Conservation (phyloP, 2,888 invertebrate species). For the Rhagonycha lutea region DNA sequence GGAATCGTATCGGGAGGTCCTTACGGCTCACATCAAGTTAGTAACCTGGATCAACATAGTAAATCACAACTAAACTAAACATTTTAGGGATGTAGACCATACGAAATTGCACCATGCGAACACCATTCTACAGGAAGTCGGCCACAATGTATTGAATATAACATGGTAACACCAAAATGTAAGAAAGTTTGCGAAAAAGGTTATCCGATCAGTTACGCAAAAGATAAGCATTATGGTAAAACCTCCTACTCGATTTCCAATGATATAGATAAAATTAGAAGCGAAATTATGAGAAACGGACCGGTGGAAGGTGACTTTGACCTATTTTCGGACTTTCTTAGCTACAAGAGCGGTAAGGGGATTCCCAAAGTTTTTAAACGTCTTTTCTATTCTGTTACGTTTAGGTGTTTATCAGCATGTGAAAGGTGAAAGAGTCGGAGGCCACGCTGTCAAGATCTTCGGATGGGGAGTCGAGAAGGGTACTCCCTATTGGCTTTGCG, state of each 20-base stretch:
- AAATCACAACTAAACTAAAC: background rate
- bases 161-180: constrained; percentile 80
- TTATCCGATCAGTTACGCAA: constrained; percentile 70
- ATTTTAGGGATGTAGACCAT: constrained; percentile 80
- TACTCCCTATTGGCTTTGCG: constrained; percentile 84
- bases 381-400: background rate
- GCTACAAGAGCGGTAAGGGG: constrained; percentile 79
- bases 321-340: constrained; percentile 82
- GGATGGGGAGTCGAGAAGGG: constrained; percentile 84
- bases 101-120: constrained; percentile 84
- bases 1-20: constrained; percentile 89
- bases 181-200: constrained; percentile 67
- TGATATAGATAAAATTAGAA: constrained; percentile 71
- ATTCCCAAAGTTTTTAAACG: constrained; percentile 40
- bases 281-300: constrained; percentile 83
- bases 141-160: constrained; percentile 69
- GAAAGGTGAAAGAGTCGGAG: constrained; percentile 73
- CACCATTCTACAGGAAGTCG: constrained; percentile 85
- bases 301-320: constrained; percentile 89
- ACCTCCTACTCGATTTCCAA: constrained; percentile 65
- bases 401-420: constrained; percentile 74
- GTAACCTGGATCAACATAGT: background rate
- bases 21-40: constrained; percentile 69
- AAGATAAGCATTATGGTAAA: constrained; percentile 78
- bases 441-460: constrained; percentile 83